Evolutionary conservation across 2,888 invertebrate genomes (phyloP).

Genomic region (Microctonus hyperodae): DNA sequence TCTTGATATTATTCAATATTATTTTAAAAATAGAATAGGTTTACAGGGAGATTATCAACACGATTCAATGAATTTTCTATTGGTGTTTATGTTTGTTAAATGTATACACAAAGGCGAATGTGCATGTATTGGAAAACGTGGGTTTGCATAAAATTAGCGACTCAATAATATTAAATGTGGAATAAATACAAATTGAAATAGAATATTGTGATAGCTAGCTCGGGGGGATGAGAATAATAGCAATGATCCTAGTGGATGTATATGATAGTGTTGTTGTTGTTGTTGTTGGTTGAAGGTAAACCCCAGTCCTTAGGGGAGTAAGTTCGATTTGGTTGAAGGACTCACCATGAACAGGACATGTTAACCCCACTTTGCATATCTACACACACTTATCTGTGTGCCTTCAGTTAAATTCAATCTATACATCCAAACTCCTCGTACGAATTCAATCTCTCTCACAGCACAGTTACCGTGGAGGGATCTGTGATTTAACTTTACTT

Average conservation of each 20-base stretch:
- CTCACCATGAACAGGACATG: background rate
- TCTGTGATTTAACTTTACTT: background rate
- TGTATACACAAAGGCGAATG: too few relatives aligned
- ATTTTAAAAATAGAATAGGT: too few relatives aligned
- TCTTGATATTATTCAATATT: too few relatives aligned
- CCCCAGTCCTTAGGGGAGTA: background rate
- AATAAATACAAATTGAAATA: background rate
- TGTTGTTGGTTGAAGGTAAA: background rate
- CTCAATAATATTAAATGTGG: background rate
- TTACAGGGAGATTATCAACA: too few relatives aligned
- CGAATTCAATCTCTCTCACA: background rate
- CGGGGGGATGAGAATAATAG: background rate
- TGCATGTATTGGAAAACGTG: background rate
- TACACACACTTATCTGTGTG: background rate
- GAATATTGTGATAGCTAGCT: background rate
- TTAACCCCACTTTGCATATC: background rate
- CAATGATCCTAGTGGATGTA: background rate
- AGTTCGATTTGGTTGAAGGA: slow-evolving; percentile 1
- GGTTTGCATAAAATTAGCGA: slow-evolving; percentile 12
- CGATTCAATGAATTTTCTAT: too few relatives aligned
- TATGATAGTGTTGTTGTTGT: background rate
- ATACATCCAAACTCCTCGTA: background rate
- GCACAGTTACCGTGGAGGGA: background rate
- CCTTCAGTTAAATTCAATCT: background rate
- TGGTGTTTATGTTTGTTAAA: background rate